phyloP scores from a whole-genome alignment of 2,888 invertebrate genomes.

The Temnothorax rugatulus region DNA sequence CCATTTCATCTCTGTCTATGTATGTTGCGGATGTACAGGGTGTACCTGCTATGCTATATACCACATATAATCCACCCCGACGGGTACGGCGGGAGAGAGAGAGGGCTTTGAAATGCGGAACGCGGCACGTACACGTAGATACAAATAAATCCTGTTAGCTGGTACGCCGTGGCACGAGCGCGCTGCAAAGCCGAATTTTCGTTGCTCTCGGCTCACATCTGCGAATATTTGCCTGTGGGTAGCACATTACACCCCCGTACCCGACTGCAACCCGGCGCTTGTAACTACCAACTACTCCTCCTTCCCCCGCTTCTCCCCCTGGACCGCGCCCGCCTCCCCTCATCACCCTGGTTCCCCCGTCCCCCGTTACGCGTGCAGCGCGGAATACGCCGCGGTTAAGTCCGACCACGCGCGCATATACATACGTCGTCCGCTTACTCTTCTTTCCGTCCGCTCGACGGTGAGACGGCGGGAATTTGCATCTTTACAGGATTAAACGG shows the following conservation, averaged over 20 bases:
- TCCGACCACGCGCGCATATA: constrained; percentile 24
- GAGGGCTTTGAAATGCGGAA: constrained; percentile 62
- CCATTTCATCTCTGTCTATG: constrained; percentile 13
- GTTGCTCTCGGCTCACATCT: constrained; percentile 77
- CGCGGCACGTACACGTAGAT: constrained; percentile 68
- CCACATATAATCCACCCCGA: constrained; percentile 35
- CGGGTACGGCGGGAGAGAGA: constrained; percentile 4
- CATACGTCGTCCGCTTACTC: constrained; percentile 3
- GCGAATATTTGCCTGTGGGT: constrained; percentile 81
- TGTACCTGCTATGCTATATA: constrained; percentile 8
- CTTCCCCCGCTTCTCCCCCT: constrained; percentile 24
- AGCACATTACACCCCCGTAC: constrained; percentile 67
- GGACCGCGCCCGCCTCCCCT: not conserved
- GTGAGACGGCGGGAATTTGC: constrained; percentile 76
- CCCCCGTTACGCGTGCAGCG: constrained; percentile 21
- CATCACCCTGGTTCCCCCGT: not conserved
- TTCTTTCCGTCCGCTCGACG: constrained; percentile 20
- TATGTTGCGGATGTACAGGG: constrained; percentile 52
- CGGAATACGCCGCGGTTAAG: constrained; percentile 25
- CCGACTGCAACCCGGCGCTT: constrained; percentile 63
- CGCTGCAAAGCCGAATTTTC: constrained; percentile 77
- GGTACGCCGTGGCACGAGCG: constrained; percentile 61
- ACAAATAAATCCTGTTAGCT: constrained; percentile 81
- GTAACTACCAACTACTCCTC: constrained; percentile 61
- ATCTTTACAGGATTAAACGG: constrained; percentile 83